A percentile compares a stretch with the other conserved stretches of the same genome.
These are phyloP conservation scores for Agrotis exclamationis DNA, from an alignment of 2,888 invertebrate genomes.

Conservation along the genomic window DNA sequence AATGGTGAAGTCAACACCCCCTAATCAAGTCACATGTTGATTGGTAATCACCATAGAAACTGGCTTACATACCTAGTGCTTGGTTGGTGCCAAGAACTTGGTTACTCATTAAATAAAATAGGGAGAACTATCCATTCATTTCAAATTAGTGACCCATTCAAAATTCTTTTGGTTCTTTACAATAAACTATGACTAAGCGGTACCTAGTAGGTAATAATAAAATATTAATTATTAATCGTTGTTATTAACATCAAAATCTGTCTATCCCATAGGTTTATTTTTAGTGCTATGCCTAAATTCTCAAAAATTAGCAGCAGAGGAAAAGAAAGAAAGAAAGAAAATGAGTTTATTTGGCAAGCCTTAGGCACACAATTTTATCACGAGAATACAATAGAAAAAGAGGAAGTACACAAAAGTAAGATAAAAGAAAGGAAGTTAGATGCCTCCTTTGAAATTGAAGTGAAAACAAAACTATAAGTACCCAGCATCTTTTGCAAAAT, in stretches of 20 bases:
- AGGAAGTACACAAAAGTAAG: too few species aligned
- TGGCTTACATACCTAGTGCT: neutral
- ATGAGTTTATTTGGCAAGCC: too few species aligned
- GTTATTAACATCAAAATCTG: neutral
- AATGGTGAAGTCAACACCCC: constrained; percentile 8
- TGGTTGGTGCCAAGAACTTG: constrained; percentile 2
- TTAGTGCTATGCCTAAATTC: too few species aligned
- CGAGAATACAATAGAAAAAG: too few species aligned
- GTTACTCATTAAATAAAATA: constrained; percentile 7
- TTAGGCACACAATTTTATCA: too few species aligned
- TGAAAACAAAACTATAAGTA: too few species aligned
- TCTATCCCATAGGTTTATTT: too few species aligned
- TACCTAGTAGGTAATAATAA: neutral
- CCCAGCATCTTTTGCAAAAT: neutral
- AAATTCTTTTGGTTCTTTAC: neutral
- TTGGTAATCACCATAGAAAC: constrained; percentile 37
- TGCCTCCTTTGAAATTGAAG: too few species aligned
- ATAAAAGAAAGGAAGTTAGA: too few species aligned
- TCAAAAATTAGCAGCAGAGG: too few species aligned
- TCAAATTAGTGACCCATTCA: constrained; percentile 4
- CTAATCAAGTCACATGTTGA: constrained; percentile 6
- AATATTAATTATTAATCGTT: neutral
- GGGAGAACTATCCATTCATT: constrained; percentile 5
- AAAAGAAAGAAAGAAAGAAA: too few species aligned
- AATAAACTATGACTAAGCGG: neutral